Evolutionary conservation across 1,140 invertebrate genomes (phyloP).

Genomic region (Lepidurus packardi): DNA sequence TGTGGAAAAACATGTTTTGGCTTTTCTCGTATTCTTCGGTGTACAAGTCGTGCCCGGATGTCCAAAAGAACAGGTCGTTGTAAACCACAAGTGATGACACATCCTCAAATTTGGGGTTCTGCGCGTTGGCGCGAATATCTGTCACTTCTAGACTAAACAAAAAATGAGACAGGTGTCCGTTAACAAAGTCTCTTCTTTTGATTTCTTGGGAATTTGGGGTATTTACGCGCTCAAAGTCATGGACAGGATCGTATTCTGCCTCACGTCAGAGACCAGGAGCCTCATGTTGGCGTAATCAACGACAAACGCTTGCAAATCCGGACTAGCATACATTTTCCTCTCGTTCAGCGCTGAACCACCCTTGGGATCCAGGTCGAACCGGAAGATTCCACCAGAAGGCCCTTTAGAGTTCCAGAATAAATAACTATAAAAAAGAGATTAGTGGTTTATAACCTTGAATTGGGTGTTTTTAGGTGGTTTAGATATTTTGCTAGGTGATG

Average conservation of each 20-base stretch:
- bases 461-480: too few relatives aligned
- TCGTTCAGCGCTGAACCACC: conserved; percentile 40
- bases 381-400: conserved; percentile 60
- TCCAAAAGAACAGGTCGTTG: conserved; percentile 74
- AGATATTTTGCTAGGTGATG: too few relatives aligned
- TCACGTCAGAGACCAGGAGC: conserved; percentile 63
- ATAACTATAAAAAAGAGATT: conserved; percentile 51
- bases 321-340: conserved; percentile 57
- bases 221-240: conserved; percentile 71
- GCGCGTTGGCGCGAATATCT: conserved; percentile 65
- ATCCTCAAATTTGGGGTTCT: conserved; percentile 67
- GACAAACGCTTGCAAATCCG: conserved; percentile 62
- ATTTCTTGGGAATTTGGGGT: background rate
- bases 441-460: too few relatives aligned
- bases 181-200: conserved; percentile 27
- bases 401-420: conserved; percentile 69
- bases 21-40: conserved; percentile 59
- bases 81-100: conserved; percentile 67
- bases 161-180: conserved; percentile 35
- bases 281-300: conserved; percentile 75
- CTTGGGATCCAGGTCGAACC: conserved; percentile 68
- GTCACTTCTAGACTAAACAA: conserved; percentile 56
- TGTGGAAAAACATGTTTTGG: conserved; percentile 65
- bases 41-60: conserved; percentile 62
- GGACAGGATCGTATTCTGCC: conserved; percentile 67